Conservation (phyloP, 1,140 invertebrate species). For the Papilio aristodemus region DNA sequence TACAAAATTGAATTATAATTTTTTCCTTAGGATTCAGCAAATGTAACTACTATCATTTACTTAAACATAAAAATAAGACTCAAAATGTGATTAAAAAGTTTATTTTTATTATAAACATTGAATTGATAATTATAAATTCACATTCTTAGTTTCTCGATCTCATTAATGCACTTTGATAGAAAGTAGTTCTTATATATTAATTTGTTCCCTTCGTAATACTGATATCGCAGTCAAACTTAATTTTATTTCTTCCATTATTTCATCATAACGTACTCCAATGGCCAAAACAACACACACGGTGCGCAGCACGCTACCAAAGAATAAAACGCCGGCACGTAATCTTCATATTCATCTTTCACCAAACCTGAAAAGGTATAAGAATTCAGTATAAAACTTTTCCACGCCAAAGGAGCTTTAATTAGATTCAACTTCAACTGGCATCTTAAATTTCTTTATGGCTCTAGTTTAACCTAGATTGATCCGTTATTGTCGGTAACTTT, state of each 20-base stretch:
- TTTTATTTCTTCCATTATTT: constrained; percentile 28
- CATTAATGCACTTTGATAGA: neutral
- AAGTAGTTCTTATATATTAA: neutral
- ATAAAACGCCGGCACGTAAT: constrained; percentile 69
- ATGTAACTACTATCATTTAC: no score
- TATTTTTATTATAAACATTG: neutral
- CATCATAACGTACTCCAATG: constrained; percentile 54
- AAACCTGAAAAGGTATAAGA: constrained; percentile 55
- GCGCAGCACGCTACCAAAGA: constrained; percentile 59
- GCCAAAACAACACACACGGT: constrained; percentile 66
- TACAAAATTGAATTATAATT: no score
- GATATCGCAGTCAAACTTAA: neutral
- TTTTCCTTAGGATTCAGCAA: no score
- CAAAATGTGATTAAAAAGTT: neutral
- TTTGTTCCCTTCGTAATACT: neutral
- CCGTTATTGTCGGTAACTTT: constrained; percentile 2
- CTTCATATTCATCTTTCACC: constrained; percentile 60
- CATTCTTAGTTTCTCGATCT: no score
- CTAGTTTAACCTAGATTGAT: constrained; percentile 1
- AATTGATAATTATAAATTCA: neutral
- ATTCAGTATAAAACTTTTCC: neutral
- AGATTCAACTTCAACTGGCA: neutral
- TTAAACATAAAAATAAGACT: no score
- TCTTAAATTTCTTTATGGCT: constrained; percentile 10
- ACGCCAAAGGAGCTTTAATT: neutral